Base-by-base conservation (phyloP, 1,140 invertebrate species). In the Conopomorpha cramerella region DNA sequence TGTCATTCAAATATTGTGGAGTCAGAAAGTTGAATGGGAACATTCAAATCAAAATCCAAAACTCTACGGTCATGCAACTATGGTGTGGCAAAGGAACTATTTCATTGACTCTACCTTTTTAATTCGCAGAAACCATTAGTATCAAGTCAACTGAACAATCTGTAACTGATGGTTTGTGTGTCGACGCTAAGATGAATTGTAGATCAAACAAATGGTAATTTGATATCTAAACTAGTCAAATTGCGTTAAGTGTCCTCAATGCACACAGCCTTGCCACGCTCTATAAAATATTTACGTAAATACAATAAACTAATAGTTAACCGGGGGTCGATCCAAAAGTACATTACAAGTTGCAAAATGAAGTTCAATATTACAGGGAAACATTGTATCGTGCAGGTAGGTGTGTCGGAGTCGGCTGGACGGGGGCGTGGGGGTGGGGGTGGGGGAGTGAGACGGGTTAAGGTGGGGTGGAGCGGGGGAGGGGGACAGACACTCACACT, bases 201-300 rank as follows among this genome's bases (percentile, higher is more conserved):
- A 48, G 49, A 55, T 59, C 39, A 67, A 68, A 67, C 50, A 47
- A 55, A 67, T 70, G 63, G 49, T 61, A 63, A 62, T 62, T 64
- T 51, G 51, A 70, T 43, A 63, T 56, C 71, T 76, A 76, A 71
- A 43, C 65, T 72, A 72, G 57, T 32, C 4, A n/a, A 56, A 63
- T 64, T 68, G 71, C 71, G 55, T 73, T 70, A 64, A 67, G 78
- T 76, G 77, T 79, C 77, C 77, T 79, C 74, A 79, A 79, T 81
- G 80, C 77, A 81, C 82, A 83, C 82, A 82, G 82, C 81, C 82
- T 84, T 81, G 81, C 82, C 81, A 82, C 82, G 82, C 81, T 82
- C 80, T 78, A 80, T 73, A 64, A 76, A 65, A 72, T 51, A 57
- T 59, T 58, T 57, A 72, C 57, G 63, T 48, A 60, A 58, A 59